These are phyloP conservation scores for Leucophenga maculata DNA, from an alignment of 2,888 invertebrate species.

Conservation along the genomic window DNA sequence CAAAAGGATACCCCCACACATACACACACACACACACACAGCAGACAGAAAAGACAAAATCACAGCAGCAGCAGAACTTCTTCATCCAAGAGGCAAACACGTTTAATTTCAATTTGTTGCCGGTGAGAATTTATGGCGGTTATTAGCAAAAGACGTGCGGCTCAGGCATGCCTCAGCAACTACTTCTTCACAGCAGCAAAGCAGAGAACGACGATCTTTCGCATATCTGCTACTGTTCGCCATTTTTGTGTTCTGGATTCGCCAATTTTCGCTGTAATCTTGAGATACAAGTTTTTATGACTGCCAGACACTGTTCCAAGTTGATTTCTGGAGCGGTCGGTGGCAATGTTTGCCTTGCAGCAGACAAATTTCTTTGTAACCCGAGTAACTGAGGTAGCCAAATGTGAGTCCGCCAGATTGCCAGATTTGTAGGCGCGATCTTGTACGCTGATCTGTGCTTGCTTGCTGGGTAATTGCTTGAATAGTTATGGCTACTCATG, in stretches of 20 bases:
- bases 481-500: conserved; percentile 58
- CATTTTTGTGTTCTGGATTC: conserved; percentile 53
- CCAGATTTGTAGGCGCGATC: background rate
- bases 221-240: conserved; percentile 52
- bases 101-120: conserved; percentile 71
- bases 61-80: conserved; percentile 13
- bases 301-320: conserved; percentile 46
- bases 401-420: too few relatives aligned
- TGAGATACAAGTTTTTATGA: conserved; percentile 19
- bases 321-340: conserved; percentile 38
- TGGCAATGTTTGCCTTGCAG: conserved; percentile 60
- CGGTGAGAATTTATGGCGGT: conserved; percentile 68
- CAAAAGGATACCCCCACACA: conserved; percentile 11
- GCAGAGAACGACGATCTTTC: conserved; percentile 29
- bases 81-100: conserved; percentile 25
- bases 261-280: conserved; percentile 40
- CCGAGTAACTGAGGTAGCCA: conserved; percentile 58
- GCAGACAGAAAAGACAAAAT: background rate
- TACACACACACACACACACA: background rate
- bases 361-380: conserved; percentile 69
- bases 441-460: background rate
- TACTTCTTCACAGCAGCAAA: conserved; percentile 39
- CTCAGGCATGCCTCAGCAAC: conserved; percentile 59
- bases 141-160: conserved; percentile 69
- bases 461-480: conserved; percentile 5